Base-by-base conservation (phyloP, 2,113 vertebrate genomes). In the Ptilorrhoa leucosticta region DNA sequence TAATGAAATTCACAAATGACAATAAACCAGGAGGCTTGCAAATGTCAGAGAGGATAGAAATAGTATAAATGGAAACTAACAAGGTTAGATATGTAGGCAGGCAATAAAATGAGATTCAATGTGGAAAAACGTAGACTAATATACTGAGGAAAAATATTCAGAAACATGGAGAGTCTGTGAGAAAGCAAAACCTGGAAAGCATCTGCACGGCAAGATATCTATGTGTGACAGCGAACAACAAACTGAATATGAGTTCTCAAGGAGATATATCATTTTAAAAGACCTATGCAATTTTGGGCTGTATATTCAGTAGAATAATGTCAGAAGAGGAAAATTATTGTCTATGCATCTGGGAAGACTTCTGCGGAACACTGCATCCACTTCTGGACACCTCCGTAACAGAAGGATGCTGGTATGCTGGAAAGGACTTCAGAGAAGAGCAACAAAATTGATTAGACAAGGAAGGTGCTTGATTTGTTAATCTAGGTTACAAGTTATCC, bases 1-100 rank as follows among this genome's bases (percentile, higher is more conserved):
- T 96, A 94, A 97, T 97, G 97, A 97, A 96, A 93, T 95, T 96
- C 95, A 91, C 96, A 97, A 97, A 97, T 90, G 81, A 92, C 86
- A 91, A 87, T 94, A 91, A 75, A 72, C 31, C 28, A 88, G 89
- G 89, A 93, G 87, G 60, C 77, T 84, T 63, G 66, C 83, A 95
- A 97, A 87, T 57, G 56, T 94, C 57, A 84, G 61, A 79, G 69
- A 91, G 76, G 79, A 92, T 60, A 39, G 75, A 84, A 84, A 90
- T 91, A 82, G 92, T 66, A 92, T 42, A 83, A 92, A 94, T 84
- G 95, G 60, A 95, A 94, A 80, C 56, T 73, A 95, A 95, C 69
- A 83, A 96, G 93, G 69, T 94, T 96, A 96, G 83, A 71, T 87
- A 94, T 7, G 68, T 94, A 94, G 80, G 89, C 90, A 95, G 79